Base-by-base conservation (phyloP, 2,113 vertebrate species). In the Apaloderma vittatum region DNA sequence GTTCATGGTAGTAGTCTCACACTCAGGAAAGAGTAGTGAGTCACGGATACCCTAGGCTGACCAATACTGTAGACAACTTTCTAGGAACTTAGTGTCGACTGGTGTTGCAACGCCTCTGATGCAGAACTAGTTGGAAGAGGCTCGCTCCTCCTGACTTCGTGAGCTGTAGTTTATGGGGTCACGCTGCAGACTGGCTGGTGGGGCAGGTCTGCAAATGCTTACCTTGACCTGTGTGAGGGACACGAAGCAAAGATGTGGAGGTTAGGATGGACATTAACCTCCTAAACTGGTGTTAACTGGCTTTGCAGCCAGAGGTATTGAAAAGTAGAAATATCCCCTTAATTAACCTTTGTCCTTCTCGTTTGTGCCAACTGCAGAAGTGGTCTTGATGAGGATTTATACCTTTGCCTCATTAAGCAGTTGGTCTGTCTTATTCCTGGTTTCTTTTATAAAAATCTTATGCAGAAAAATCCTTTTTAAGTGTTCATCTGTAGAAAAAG, bases 321-420 rank as follows among this genome's bases (percentile, higher is more conserved):
- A 72, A 81, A 96, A 86, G 30, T 61, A 94, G 68, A 94, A 88
- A 68, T 81, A 89, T 3, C 65, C 40, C 75, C 84, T 77, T 87
- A 67, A 77, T 72, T 94, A 78, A 95, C 93, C 95, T 96, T 95
- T 63, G 91, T 80, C 80, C 94, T 81, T 93, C 68, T 75, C 84
- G 79, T 86, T 83, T 84, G 68, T 88, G 70, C 89, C 72, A 77
- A 13, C 86, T 87, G 84, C 61, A 93, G 85, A 94, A 90, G 63
- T 58, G 32, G 20, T 86, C 20, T 90, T 71, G 78, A 77, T 70
- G 79, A 76, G 59, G 72, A 91, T 96, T 96, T 94, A 36, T 78
- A 65, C 57, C 45, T 63, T 94, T 96, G 91, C 73, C n/a, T 93
- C 8, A 0, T 89, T 91, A 94, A 93, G 57, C 37, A 93, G 27